These are phyloP conservation scores for Lamellibrachia columna DNA, from an alignment of 2,888 invertebrate species.

Conservation along the genomic window DNA sequence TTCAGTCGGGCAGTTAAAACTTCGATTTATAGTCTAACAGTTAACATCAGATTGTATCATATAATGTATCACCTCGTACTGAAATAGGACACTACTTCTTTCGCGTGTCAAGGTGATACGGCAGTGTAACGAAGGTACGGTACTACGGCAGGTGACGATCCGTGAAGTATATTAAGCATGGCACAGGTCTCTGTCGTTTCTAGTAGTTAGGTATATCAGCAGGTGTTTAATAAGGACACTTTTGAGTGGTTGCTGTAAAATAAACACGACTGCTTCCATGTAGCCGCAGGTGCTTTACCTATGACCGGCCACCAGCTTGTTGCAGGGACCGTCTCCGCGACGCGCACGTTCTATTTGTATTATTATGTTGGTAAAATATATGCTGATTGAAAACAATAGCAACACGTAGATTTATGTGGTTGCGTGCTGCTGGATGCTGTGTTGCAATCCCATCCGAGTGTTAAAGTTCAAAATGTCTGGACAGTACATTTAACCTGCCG, in stretches of 20 bases:
- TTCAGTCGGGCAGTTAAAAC: neutral
- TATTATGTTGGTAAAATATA: neutral
- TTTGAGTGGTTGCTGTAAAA: neutral
- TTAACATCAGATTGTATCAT: neutral
- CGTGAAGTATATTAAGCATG: neutral
- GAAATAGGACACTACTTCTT: neutral
- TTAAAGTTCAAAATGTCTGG: neutral
- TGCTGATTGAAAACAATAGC: neutral
- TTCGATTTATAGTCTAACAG: neutral
- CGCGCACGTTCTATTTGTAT: neutral
- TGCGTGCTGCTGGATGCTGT: neutral
- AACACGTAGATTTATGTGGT: neutral
- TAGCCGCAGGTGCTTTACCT: neutral
- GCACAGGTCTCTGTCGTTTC: neutral
- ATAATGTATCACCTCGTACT: neutral
- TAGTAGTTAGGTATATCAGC: neutral
- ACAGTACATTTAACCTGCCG: neutral
- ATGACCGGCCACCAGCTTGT: neutral
- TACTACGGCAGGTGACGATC: too few species aligned
- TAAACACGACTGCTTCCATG: neutral
- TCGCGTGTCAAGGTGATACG: neutral
- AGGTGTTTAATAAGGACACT: neutral
- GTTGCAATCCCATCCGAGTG: neutral
- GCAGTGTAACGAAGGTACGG: neutral
- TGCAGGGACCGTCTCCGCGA: neutral